Evolutionary conservation across 1,140 invertebrate genomes (phyloP).

Genomic region (Formica selysi): DNA sequence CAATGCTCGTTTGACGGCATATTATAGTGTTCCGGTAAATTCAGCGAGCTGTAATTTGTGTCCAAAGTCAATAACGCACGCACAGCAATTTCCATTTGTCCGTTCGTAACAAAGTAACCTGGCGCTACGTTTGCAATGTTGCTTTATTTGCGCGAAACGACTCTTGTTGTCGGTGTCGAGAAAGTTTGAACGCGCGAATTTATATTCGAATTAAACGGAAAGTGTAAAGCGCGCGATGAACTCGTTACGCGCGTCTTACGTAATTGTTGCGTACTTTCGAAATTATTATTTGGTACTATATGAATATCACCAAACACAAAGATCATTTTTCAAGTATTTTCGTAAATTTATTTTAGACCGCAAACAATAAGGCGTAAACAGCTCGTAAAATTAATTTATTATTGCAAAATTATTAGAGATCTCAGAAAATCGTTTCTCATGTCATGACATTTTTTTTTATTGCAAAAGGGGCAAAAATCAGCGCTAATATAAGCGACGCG

Average conservation of each 20-base stretch:
- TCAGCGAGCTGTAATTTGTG: constrained; percentile 53
- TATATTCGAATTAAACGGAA: constrained; percentile 16
- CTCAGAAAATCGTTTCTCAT: constrained; percentile 26
- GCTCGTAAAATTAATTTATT: constrained; percentile 31
- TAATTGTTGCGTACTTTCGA: constrained; percentile 6
- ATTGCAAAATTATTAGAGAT: neutral
- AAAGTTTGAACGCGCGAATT: constrained; percentile 38
- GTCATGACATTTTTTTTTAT: neutral
- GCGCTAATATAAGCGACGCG: neutral
- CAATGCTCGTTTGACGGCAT: constrained; percentile 17
- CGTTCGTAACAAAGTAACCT: constrained; percentile 7
- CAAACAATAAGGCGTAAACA: neutral
- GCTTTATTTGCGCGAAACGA: constrained; percentile 13
- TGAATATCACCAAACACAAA: neutral
- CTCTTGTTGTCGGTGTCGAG: constrained; percentile 1
- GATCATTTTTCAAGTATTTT: neutral
- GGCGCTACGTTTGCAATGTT: neutral
- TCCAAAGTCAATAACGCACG: constrained; percentile 52
- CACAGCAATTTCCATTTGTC: constrained; percentile 36
- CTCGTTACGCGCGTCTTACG: constrained; percentile 3
- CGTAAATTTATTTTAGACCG: neutral
- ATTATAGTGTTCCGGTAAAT: constrained; percentile 30
- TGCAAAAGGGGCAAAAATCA: constrained; percentile 24
- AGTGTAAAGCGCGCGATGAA: neutral
- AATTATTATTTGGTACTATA: constrained; percentile 2